Evolutionary conservation across 2,888 invertebrate species (phyloP).

Genomic region (Criorhina ranunculi): DNA sequence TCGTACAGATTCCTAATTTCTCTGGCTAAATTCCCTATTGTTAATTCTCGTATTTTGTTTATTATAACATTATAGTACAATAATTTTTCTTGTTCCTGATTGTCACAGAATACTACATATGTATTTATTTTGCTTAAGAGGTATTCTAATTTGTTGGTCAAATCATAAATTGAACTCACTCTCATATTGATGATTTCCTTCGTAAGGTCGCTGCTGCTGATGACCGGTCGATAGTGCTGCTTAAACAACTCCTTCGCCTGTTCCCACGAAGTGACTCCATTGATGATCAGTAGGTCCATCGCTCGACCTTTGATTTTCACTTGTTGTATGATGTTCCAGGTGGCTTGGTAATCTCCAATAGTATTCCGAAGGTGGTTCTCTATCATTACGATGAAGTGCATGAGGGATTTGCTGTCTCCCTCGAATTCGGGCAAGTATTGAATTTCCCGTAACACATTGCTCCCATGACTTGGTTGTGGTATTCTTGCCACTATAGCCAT

Average conservation of each 20-base stretch:
- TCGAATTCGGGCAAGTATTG: constrained; percentile 26
- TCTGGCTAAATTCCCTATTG: constrained; percentile 23
- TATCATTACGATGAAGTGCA: constrained; percentile 4
- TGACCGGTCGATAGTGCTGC: constrained; percentile 30
- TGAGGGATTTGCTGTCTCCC: constrained; percentile 12
- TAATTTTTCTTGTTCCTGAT: constrained; percentile 30
- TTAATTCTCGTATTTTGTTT: constrained; percentile 27
- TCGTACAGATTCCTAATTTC: constrained; percentile 23
- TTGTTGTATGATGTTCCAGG: constrained; percentile 33
- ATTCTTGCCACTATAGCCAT: constrained; percentile 18
- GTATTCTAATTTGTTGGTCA: constrained; percentile 28
- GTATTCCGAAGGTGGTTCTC: background rate
- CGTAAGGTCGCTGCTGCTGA: constrained; percentile 37
- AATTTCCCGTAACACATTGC: constrained; percentile 18
- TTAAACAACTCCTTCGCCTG: constrained; percentile 27
- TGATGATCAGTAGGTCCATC: constrained; percentile 29
- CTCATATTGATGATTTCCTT: constrained; percentile 31
- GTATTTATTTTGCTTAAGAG: constrained; percentile 25
- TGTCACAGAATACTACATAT: constrained; percentile 17
- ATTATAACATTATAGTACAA: constrained; percentile 32
- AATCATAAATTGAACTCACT: constrained; percentile 37
- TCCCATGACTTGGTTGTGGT: background rate
- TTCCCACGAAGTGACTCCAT: constrained; percentile 5
- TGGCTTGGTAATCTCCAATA: background rate
- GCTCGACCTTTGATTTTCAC: constrained; percentile 31